Evolutionary conservation across 2,113 vertebrate species (phyloP), one percentile per base, ranked within the genome.

Genomic region (Rallus limicola): DNA sequence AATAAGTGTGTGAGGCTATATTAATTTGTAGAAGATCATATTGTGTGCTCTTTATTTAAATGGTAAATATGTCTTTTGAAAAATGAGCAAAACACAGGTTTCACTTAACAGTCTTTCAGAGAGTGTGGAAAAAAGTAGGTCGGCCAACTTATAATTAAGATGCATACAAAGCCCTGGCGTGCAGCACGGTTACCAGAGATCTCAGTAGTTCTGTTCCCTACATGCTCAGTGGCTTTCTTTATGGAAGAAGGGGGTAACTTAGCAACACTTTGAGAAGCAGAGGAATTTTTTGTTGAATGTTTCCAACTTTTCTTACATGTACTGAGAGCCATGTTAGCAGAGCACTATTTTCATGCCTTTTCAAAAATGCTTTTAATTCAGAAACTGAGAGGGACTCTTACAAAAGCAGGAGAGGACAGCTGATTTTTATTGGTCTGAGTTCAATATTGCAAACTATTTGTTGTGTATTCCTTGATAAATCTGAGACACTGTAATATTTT

Each of bases 241-340:
- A 74, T 90, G 93, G 94, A 96, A 94, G 86, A 89, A 87, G 63
- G 4, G 19, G 1, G 95, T 97, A 88, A 91, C 95, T 90, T 96
- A 97, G 96, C 97, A 97, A 97, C 95, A 25, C 53, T 94, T 92
- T 36, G 78, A 84, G 77, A 94, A 95, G 77, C 71, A 17, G 44
- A 92, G 72, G 90, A 88, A 93, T 94, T 86, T 93, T 94, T 90
- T 28, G n/a, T 59, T 93, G 26, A 50, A 24, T 79, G 85, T 82
- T 96, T 95, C 78, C 55, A 86, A 50, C 44, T 86, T 92, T 72
- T 80, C 42, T 88, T 68, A 83, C 67, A 34, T 65, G 23, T 82
- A n/a, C 71, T 29, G 55, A 78, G 67, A 89, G 24, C 78, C 70
- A 8, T 80, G 44, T 86, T 56, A 80, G 74, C 40, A 82, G 56